phyloP scores from a whole-genome alignment of 2,888 invertebrate genomes.

The Galerucella pusilla region DNA sequence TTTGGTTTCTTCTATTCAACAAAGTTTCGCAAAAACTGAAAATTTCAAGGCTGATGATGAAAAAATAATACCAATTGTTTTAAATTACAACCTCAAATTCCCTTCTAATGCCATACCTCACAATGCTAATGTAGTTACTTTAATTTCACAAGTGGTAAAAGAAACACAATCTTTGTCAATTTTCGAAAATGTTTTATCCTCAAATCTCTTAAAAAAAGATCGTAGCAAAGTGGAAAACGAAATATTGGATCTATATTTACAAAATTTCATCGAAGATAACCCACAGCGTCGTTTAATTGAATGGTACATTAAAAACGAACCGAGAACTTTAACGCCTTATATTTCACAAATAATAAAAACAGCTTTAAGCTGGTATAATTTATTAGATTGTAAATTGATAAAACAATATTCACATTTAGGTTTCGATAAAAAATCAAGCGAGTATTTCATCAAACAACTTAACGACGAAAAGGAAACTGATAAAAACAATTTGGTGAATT shows the following conservation, averaged over 20 bases:
- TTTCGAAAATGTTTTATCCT: background rate
- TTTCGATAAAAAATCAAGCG: constrained; percentile 39
- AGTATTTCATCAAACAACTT: constrained; percentile 26
- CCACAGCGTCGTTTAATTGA: background rate
- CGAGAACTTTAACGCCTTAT: constrained; percentile 37
- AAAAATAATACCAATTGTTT: constrained; percentile 4
- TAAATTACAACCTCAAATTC: constrained; percentile 21
- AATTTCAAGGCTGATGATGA: background rate
- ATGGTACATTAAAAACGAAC: constrained; percentile 43
- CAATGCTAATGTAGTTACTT: background rate
- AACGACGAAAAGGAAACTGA: background rate
- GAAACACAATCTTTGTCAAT: background rate
- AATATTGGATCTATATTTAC: constrained; percentile 36
- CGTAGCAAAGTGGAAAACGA: constrained; percentile 35
- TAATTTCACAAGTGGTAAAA: background rate
- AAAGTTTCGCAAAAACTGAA: constrained; percentile 12
- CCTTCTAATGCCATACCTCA: background rate
- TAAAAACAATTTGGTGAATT: constrained; percentile 23
- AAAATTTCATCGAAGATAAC: constrained; percentile 15
- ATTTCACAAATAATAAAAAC: constrained; percentile 30
- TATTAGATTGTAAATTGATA: constrained; percentile 25
- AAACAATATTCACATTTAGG: constrained; percentile 41
- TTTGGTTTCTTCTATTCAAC: constrained; percentile 17
- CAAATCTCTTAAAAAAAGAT: constrained; percentile 26
- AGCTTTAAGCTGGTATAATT: background rate